Evolutionary conservation across 2,113 vertebrate genomes (phyloP), one percentile per base, ranked within the genome.

Genomic region (Anarrhichthys ocellatus): DNA sequence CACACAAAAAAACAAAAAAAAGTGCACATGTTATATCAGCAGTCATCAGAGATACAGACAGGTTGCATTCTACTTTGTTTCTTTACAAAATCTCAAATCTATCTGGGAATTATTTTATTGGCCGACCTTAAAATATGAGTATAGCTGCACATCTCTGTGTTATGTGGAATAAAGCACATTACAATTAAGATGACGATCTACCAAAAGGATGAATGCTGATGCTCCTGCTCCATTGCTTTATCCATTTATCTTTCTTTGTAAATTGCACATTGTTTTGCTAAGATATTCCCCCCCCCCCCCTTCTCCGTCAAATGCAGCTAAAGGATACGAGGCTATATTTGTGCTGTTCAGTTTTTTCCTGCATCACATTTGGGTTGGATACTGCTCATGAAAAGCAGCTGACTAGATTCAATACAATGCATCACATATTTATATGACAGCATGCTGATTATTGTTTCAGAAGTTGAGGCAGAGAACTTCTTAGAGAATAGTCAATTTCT

Each of bases 171-270:
- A 83, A 76, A 78, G 40, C 59, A 15, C 27, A 77, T 88, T 64
- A 61, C 65, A 82, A 81, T 87, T 76, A 83, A 76, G 74, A 76
- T 65, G 74, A 75, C 73, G 73, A 58, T 82, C 61, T 67, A 38
- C 42, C 29, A 64, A 54, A 52, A 52, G 86, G 89, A 92, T 87
- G 29, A 87, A 92, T 88, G 80, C 68, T 68, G 46, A 78, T 46
- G 78, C 61, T 76, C 64, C 24, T 80, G 72, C 76, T 63, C 61
- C 59, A 10, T 27, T 71, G 78, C 71, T 65, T 36, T 36, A 67
- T 73, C 80, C 87, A 91, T 91, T 91, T 73, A 74, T 91, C 88
- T 83, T 86, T 86, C 59, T 81, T 82, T 86, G 64, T 63, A 84
- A 88, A 89, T 82, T 71, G 70, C 54, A 84, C 6, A 4, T 50